Conservation (phyloP, 2,797 vertebrate genomes). For the Leptatherina wallacei region DNA sequence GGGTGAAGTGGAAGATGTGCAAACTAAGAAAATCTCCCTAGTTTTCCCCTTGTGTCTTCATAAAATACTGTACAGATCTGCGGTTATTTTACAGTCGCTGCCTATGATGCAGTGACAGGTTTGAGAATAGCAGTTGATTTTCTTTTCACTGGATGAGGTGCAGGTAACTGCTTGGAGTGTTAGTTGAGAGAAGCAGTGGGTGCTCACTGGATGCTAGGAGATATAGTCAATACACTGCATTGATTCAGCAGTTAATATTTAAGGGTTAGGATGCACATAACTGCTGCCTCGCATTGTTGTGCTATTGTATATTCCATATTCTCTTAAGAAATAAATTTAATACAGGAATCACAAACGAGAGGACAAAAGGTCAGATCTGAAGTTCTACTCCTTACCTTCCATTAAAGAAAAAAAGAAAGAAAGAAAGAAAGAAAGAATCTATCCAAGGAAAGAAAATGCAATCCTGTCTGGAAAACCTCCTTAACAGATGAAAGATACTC, state of each 20-base stretch:
- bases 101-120: constrained; percentile 41
- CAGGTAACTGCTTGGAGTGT: constrained; percentile 44
- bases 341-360: constrained; percentile 16
- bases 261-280: constrained; percentile 16
- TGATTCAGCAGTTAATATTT: neutral
- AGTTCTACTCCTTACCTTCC: constrained; percentile 10
- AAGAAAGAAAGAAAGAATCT: neutral
- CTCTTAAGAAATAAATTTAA: constrained; percentile 28
- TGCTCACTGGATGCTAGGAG: constrained; percentile 8
- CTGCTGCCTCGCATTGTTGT: constrained; percentile 3
- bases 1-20: constrained; percentile 20
- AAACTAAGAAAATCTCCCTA: constrained; percentile 12
- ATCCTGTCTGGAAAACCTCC: neutral
- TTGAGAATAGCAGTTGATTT: constrained; percentile 35
- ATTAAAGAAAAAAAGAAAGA: neutral
- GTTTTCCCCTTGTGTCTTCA: neutral
- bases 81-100: constrained; percentile 31
- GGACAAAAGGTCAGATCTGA: constrained; percentile 14
- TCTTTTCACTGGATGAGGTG: constrained; percentile 40
- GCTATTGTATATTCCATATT: constrained; percentile 4
- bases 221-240: constrained; percentile 17
- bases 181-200: constrained; percentile 21
- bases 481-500: constrained; percentile 18
- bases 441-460: constrained; percentile 13
- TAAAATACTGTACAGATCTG: constrained; percentile 23